Base-by-base conservation (phyloP, 1,140 invertebrate genomes). In the Cataglyphis hispanica region DNA sequence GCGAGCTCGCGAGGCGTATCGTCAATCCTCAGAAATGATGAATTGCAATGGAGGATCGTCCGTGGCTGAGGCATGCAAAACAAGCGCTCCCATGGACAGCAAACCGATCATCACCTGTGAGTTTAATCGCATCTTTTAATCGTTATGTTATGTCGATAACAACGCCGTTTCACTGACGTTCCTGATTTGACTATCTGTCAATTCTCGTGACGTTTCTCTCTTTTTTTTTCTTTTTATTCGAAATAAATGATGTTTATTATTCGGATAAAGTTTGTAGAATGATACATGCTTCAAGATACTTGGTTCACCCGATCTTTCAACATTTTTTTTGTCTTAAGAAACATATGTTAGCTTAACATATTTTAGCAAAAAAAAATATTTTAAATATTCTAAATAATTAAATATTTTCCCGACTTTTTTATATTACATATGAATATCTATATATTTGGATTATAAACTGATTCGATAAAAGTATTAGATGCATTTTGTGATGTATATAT, bases 51-150 rank as follows among this genome's bases (percentile, higher is more conserved):
- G 93, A 90, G 90, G 86, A 69, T 87, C 90, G 89, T 91, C 91
- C 64, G 60, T 89, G 86, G 81, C 74, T 92, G 89, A 93, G 89
- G 78, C 25, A 46, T 86, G 86, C 86, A 92, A 91, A 86, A 83
- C 87, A 83, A 90, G 88, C 86, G 80, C 78, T 76, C 89, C 90
- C 78, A 94, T 93, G 93, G 94, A 95, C 60, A 93, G 91, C 86
- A 95, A 92, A 84, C 92, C 95, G 60, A 93, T 95, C 74, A 92
- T 95, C 69, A 95, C 95, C 63, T 95, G 95, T 95, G 89, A 94
- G 94, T 93, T 86, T 60, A 1, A 56, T 83, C 50, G 46, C 37
- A 58, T 61, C 31, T 46, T 84, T 80, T 87, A 75, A 75, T 75
- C 74, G 25, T 83, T 43, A n/a, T 19, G 4, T 13, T 5, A n/a